Conservation (phyloP, 1,140 invertebrate genomes). For the Pseudomyrmex pallidus region DNA sequence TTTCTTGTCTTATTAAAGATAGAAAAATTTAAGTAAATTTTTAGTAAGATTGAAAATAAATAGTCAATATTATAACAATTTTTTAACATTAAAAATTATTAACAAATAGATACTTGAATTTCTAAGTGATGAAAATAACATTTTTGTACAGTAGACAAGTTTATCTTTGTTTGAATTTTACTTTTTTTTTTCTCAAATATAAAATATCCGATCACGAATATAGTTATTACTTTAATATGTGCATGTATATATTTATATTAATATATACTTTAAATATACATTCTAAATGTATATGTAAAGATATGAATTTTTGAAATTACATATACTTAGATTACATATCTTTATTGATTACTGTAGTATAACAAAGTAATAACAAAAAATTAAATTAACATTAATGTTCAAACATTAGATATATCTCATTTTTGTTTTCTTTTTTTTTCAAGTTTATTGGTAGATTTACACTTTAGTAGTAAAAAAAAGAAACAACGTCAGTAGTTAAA, state of each 20-base stretch:
- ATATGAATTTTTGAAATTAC: too few relatives aligned
- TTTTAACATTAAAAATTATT: slow-evolving; percentile 16
- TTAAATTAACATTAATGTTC: too few relatives aligned
- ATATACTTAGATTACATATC: too few relatives aligned
- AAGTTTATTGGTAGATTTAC: neutral
- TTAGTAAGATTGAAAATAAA: neutral
- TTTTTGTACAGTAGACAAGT: neutral
- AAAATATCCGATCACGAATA: neutral
- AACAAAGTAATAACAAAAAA: too few relatives aligned
- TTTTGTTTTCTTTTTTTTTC: too few relatives aligned
- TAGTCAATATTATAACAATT: neutral
- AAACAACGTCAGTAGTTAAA: neutral
- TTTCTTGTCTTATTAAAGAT: neutral
- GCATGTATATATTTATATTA: too few relatives aligned
- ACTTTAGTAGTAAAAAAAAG: neutral
- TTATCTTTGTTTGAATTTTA: neutral
- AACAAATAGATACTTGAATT: neutral
- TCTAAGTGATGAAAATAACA: neutral
- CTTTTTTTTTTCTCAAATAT: neutral
- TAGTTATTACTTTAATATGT: neutral
- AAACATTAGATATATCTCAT: too few relatives aligned
- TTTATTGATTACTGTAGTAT: too few relatives aligned
- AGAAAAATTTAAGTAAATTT: neutral
- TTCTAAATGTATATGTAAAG: too few relatives aligned
- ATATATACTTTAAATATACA: too few relatives aligned